phyloP scores from a whole-genome alignment of 2,888 invertebrate genomes.

The Alloscopus bannaensis region DNA sequence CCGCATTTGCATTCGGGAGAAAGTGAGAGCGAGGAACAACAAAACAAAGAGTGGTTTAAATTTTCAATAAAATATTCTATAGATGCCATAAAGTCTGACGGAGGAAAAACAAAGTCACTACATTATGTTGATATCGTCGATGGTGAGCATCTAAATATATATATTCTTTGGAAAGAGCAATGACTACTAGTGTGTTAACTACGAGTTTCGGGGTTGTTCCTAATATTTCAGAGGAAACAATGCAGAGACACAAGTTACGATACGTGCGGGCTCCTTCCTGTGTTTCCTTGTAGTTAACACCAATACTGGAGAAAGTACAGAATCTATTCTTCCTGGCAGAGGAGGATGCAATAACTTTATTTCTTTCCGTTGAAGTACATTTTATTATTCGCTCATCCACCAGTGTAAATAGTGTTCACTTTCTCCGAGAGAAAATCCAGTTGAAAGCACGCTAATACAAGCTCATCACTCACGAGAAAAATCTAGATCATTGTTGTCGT shows the following conservation, averaged over 20 bases:
- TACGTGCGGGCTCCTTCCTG: too few species aligned
- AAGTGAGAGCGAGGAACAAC: constrained; percentile 27
- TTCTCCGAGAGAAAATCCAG: constrained; percentile 12
- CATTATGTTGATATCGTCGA: constrained; percentile 25
- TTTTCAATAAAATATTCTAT: constrained; percentile 61
- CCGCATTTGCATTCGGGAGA: constrained; percentile 40
- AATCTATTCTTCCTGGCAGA: constrained; percentile 27
- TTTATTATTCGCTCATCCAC: too few species aligned
- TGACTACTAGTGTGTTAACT: neutral
- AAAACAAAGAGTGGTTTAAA: constrained; percentile 61
- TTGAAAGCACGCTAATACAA: too few species aligned
- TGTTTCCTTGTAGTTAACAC: constrained; percentile 43
- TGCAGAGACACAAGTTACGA: neutral
- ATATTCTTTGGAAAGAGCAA: neutral
- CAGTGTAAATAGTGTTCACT: too few species aligned
- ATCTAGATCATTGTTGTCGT: too few species aligned
- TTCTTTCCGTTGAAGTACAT: constrained; percentile 54
- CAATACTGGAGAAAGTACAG: constrained; percentile 7
- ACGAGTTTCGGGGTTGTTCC: too few species aligned
- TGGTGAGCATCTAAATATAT: neutral
- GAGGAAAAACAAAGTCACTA: constrained; percentile 46
- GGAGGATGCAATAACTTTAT: constrained; percentile 62
- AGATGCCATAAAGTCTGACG: constrained; percentile 54
- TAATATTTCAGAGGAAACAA: too few species aligned
- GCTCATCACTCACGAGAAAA: too few species aligned